A percentile compares a stretch with the other conserved stretches of the same genome.
phyloP scores from a whole-genome alignment of 2,888 invertebrate genomes.

The Slavum lentiscoides region DNA sequence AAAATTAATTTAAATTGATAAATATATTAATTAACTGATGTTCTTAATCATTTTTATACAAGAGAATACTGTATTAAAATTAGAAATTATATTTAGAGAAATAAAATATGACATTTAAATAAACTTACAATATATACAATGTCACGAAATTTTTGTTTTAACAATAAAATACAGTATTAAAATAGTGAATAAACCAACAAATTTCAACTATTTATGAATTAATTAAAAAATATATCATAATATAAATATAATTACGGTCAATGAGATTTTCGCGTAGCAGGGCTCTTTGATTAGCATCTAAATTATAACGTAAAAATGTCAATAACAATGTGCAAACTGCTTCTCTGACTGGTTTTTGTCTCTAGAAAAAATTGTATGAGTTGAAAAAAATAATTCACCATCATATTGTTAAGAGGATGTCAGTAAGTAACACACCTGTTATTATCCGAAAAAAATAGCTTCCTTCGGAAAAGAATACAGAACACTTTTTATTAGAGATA shows the following conservation, averaged over 20 bases:
- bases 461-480: no score
- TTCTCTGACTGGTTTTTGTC: conserved; percentile 49
- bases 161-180: neutral
- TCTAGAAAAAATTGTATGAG: conserved; percentile 12
- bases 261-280: conserved; percentile 39
- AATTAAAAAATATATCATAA: neutral
- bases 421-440: no score
- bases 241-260: conserved; percentile 25
- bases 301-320: conserved; percentile 47
- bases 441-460: no score
- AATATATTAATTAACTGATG: neutral
- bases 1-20: neutral
- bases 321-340: conserved; percentile 36
- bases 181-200: neutral
- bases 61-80: neutral
- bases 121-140: no score
- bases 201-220: neutral
- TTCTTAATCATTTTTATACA: neutral
- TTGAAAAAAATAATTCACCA: neutral
- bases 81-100: neutral
- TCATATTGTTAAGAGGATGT: no score
- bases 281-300: conserved; percentile 37
- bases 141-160: no score
- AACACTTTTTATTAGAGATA: no score
- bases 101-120: no score